Evolutionary conservation across 2,888 invertebrate genomes (phyloP).

Genomic region (Dysmachus trigonus): DNA sequence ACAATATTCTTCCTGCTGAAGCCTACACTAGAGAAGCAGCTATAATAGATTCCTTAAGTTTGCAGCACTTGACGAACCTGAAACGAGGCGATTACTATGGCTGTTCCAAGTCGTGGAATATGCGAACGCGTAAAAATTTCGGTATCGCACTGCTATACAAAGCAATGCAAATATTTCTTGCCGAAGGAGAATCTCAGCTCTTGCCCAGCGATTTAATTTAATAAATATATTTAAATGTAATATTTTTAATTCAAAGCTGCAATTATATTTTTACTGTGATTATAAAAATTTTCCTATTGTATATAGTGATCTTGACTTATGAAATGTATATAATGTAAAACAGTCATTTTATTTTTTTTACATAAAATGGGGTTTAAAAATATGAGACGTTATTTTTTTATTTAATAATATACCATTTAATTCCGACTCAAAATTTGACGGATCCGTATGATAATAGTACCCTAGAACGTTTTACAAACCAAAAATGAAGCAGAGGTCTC

Average conservation of each 20-base stretch:
- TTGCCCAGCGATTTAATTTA: constrained; percentile 75
- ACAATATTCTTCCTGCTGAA: constrained; percentile 89
- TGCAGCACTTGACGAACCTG: constrained; percentile 79
- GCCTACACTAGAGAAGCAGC: constrained; percentile 94
- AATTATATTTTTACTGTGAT: not conserved
- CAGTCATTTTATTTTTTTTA: not conserved
- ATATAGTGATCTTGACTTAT: not conserved
- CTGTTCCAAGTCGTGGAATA: constrained; percentile 76
- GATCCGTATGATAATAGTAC: too few species aligned
- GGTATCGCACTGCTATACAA: constrained; percentile 83
- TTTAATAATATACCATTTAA: not conserved
- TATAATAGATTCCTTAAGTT: constrained; percentile 88
- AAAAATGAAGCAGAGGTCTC: too few species aligned
- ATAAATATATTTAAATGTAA: not conserved
- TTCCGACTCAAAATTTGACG: too few species aligned
- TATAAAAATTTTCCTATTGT: not conserved
- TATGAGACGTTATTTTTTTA: not conserved
- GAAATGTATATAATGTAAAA: not conserved
- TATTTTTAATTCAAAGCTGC: not conserved
- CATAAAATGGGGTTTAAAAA: not conserved
- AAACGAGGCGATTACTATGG: constrained; percentile 88
- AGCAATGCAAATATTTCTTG: constrained; percentile 83
- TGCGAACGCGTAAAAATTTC: constrained; percentile 74
- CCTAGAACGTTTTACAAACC: too few species aligned
- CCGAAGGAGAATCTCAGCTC: constrained; percentile 89